Conservation (phyloP, 2,888 invertebrate genomes). For the Protophormia terraenovae region DNA sequence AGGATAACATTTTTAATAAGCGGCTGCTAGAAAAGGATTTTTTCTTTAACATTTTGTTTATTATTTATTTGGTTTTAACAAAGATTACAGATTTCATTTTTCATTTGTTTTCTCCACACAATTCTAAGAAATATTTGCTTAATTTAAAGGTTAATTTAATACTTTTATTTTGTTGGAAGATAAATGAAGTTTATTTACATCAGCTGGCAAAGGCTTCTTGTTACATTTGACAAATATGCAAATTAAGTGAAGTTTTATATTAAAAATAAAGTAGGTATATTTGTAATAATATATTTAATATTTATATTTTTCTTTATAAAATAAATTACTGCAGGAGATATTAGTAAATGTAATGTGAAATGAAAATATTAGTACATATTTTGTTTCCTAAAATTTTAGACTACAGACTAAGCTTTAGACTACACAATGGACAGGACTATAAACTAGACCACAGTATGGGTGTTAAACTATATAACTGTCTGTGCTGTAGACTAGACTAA, state of each 20-base stretch:
- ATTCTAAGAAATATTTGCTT: background rate
- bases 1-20: slow-evolving; percentile 6
- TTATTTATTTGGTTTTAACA: background rate
- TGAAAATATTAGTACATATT: no score
- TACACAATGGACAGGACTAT: no score
- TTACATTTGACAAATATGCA: background rate
- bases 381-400: no score
- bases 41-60: background rate
- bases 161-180: background rate
- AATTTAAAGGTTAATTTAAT: background rate
- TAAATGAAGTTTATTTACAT: background rate
- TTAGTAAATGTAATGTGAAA: no score
- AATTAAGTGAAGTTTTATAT: background rate
- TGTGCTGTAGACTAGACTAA: no score
- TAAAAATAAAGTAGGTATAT: background rate
- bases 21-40: background rate
- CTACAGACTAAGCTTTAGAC: no score
- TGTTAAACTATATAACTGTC: no score
- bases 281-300: no score
- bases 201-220: background rate
- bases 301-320: no score
- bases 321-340: no score
- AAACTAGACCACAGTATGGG: no score
- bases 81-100: background rate
- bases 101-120: background rate